Evolutionary conservation across 1,140 invertebrate genomes (phyloP).

Genomic region (Drosophila lini): DNA sequence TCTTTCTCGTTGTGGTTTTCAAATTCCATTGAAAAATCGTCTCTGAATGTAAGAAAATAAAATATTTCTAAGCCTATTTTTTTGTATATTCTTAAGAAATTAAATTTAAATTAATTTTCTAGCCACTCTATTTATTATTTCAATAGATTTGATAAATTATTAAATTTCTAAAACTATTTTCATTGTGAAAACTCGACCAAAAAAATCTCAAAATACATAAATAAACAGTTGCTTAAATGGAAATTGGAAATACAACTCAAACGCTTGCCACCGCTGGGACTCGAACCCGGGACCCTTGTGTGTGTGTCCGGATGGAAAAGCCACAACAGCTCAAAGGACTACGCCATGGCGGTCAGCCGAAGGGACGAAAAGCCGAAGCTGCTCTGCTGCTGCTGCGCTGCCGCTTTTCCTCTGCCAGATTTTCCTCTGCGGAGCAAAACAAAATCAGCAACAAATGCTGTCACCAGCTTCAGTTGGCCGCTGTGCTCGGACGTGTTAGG

Average conservation of each 20-base stretch:
- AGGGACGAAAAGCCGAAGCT: conserved; percentile 37
- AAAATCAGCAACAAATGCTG: conserved; percentile 80
- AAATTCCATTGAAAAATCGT: neutral
- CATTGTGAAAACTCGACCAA: neutral
- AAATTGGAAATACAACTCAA: neutral
- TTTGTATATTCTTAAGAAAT: too few species aligned
- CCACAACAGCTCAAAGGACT: conserved; percentile 17
- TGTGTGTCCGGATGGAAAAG: neutral
- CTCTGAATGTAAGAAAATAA: too few species aligned
- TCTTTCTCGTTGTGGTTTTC: too few species aligned
- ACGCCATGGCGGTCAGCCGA: conserved; percentile 49
- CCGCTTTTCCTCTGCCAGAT: conserved; percentile 28
- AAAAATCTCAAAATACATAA: conserved; percentile 4
- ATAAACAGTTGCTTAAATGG: neutral
- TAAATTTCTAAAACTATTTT: neutral
- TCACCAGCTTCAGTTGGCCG: conserved; percentile 73
- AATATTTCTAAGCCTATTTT: too few species aligned
- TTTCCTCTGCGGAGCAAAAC: conserved; percentile 52
- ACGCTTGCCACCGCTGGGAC: conserved; percentile 12
- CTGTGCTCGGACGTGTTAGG: conserved; percentile 60
- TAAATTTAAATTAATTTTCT: neutral
- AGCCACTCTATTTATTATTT: neutral
- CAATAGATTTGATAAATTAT: too few species aligned
- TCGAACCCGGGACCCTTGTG: conserved; percentile 1
- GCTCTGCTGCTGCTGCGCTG: conserved; percentile 44